Evolutionary conservation across 2,888 invertebrate species (phyloP), one percentile per base, ranked within the genome.

Genomic region (Didymodactylos carnosus): DNA sequence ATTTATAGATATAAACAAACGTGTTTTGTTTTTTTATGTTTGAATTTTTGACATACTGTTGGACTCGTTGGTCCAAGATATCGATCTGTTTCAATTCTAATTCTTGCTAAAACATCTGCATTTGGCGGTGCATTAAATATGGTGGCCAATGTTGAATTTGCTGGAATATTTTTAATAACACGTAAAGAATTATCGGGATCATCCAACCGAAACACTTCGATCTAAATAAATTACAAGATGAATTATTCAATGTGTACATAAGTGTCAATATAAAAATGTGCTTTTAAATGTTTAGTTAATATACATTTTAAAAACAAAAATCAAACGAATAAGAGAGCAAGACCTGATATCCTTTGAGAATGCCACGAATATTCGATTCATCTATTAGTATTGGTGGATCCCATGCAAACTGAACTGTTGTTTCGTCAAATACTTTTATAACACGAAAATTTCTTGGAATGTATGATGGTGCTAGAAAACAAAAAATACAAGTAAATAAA

Each of bases 401-500:
- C 74, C 74, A 74, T 62, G 53, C 71, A 69, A 74, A 74, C 39
- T 74, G 62, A 23, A 71, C 41, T 27, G 74, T 74, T 43, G 53
- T 27, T 39, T 41, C 25, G 69, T 74, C 71, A n/a, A 71, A 23
- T 23, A 41, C 62, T 40, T 69, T 35, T 35, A 71, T 39, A 29
- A 74, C 41, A 27, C 41, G 46, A 72, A 74, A 74, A 46, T 74
- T 74, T 29, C 71, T 53, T 39, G 74, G 74, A 43, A 74, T 27
- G 25, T 71, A 43, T 23, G 27, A 35, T 19, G 74, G 74, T 29
- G 43, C 74, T 74, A 19, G 1, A 23, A n/a, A n/a, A n/a, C n/a
- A n/a, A n/a, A n/a, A n/a, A n/a, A n/a, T n/a, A n/a, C n/a, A n/a
- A n/a, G n/a, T n/a, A n/a, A n/a, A n/a, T n/a, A n/a, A n/a, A n/a